Percentiles rank a stretch among this genome's conserved stretches.
Evolutionary conservation across 2,113 vertebrate species (phyloP).

Genomic region (Petaurus breviceps): DNA sequence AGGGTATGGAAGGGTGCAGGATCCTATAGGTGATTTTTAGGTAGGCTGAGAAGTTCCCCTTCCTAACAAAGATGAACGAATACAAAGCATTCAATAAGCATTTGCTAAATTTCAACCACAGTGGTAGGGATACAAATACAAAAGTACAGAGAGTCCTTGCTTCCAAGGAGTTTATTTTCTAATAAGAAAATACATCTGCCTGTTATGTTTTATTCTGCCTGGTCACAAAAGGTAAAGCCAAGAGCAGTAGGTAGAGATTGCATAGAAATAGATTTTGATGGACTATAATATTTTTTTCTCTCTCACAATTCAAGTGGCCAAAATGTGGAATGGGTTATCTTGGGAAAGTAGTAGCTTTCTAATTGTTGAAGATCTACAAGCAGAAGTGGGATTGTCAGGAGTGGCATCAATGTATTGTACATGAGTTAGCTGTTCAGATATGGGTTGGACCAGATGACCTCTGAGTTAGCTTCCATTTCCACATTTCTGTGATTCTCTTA

Average conservation of each 20-base stretch:
- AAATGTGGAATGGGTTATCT: neutral
- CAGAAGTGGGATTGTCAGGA: neutral
- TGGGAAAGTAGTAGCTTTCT: neutral
- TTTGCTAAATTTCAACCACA: neutral
- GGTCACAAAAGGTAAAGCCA: neutral
- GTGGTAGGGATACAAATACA: neutral
- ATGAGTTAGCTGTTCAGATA: no score
- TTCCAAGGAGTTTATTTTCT: neutral
- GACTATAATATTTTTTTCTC: neutral
- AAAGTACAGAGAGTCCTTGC: neutral
- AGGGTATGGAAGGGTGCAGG: neutral
- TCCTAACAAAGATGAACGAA: neutral
- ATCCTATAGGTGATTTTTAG: neutral
- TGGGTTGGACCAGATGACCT: no score
- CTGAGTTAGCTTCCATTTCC: no score
- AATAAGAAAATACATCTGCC: neutral
- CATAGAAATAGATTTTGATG: neutral
- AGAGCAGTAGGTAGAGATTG: neutral
- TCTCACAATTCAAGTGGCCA: neutral
- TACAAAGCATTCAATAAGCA: neutral
- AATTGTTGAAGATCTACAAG: neutral
- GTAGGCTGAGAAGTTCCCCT: neutral
- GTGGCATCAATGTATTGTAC: neutral
- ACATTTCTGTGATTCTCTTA: neutral
- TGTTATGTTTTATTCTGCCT: neutral